Percentiles rank a stretch among this genome's conserved stretches.
Conservation (phyloP, 2,113 vertebrate species). For the Aix galericulata region DNA sequence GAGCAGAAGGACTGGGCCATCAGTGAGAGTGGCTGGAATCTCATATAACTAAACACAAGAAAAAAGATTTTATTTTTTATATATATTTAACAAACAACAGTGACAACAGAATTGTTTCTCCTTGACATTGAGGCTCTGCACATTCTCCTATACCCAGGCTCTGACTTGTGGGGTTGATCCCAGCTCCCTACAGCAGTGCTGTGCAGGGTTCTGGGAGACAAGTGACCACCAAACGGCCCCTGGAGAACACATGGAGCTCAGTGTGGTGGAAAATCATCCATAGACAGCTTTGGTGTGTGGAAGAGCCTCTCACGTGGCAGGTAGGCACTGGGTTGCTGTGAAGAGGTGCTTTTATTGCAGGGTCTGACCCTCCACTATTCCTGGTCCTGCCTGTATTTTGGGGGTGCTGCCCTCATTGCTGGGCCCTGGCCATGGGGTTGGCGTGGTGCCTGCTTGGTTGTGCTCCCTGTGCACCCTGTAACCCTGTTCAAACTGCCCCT, state of each 20-base stretch:
- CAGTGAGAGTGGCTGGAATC: neutral
- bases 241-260: neutral
- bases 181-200: neutral
- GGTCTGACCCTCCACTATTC: neutral
- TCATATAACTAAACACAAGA: neutral
- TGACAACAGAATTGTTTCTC: neutral
- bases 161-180: neutral
- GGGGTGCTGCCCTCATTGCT: neutral
- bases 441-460: neutral
- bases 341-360: neutral
- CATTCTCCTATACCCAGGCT: neutral
- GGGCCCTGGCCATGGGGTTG: neutral
- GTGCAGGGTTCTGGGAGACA: neutral
- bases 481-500: neutral
- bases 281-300: neutral
- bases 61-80: neutral
- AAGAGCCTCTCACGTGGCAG: neutral
- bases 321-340: neutral
- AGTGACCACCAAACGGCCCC: neutral
- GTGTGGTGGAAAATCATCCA: neutral
- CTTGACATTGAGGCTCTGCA: accelerated
- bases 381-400: neutral
- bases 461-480: neutral
- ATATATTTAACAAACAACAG: too few species aligned
- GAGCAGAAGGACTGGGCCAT: accelerated